Base-by-base conservation (phyloP, 2,113 vertebrate species). In the Isurus oxyrinchus region DNA sequence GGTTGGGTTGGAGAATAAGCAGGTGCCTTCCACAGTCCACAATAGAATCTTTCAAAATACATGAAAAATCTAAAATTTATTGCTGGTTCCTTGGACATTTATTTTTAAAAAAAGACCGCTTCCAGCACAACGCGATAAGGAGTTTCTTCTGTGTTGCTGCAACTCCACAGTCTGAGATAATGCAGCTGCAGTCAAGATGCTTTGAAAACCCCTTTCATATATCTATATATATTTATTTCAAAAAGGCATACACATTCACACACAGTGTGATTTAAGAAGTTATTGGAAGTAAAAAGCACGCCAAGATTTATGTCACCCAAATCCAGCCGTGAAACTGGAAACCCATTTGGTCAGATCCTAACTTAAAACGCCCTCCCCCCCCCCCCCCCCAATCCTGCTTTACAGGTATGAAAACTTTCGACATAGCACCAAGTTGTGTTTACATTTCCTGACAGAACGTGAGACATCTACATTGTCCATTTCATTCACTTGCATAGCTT, bases 401-500 rank as follows among this genome's bases (percentile, higher is more conserved):
- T 63, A 67, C 21, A 67, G 93, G 66, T 67, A 63, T 4, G 4
- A 55, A 55, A 53, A 35, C 5, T 53, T 55, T 35, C 25, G 53
- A 7, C 23, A 16, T 55, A 72, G 94, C 94, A 95, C 94, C 94
- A 72, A 55, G 49, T 95, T 95, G 93, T 67, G n/a, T 44, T 69
- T 95, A 69, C 27, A 35, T 61, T 91, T 91, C 55, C 31, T 90
- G 53, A 91, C 27, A 59, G 59, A 59, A 91, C 31, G 4, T 0
- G 40, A 44, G 40, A 84, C 40, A 44, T 59, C 11, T 0, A 35
- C 16, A 19, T 35, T 31, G 14, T 91, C 59, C 55, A 35, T 57
- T 91, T 59, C 27, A 67, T 67, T 67, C 63, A 95, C 59, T 49
- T 95, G 63, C 91, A 93, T 93, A 93, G 90, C 31, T 93, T 31